These are phyloP conservation scores for Apistogramma diplotaenia DNA, from an alignment of 2,113 vertebrate genomes.

Conservation along the genomic window DNA sequence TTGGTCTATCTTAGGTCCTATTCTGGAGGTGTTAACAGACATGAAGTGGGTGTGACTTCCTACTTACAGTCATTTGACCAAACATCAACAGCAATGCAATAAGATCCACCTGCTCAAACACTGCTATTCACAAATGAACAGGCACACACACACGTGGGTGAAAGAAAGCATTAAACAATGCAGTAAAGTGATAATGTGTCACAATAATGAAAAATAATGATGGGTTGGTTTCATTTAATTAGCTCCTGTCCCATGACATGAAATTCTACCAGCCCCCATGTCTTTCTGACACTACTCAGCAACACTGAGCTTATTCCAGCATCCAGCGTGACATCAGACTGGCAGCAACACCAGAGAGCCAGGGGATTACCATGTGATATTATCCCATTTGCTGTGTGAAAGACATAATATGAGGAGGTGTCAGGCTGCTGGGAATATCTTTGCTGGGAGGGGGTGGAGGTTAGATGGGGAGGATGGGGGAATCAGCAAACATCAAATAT, in stretches of 20 bases:
- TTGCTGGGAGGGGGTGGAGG: background rate
- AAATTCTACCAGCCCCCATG: background rate
- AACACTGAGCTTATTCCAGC: background rate
- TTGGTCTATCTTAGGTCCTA: conserved; percentile 1
- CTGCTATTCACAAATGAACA: background rate
- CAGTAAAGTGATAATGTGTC: conserved; percentile 14
- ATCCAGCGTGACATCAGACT: conserved; percentile 5
- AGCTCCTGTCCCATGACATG: background rate
- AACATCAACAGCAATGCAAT: conserved; percentile 1
- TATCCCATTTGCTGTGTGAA: conserved; percentile 29
- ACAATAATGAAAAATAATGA: conserved; percentile 2
- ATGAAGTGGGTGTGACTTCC: conserved; percentile 31
- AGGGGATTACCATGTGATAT: conserved; percentile 26
- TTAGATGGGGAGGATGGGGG: background rate
- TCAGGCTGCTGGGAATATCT: conserved; percentile 20
- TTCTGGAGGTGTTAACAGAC: conserved; percentile 20
- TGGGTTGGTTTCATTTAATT: conserved; percentile 10
- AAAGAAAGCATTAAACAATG: conserved; percentile 7
- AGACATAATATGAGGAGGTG: conserved; percentile 12
- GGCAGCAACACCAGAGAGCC: background rate
- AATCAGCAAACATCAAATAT: conserved; percentile 12
- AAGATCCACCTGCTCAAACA: conserved; percentile 41
- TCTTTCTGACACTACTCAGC: background rate
- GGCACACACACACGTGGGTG: background rate
- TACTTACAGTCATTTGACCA: conserved; percentile 15